These are phyloP conservation scores for Cryptus viduatorius DNA, from an alignment of 2,888 invertebrate genomes.

Conservation along the genomic window DNA sequence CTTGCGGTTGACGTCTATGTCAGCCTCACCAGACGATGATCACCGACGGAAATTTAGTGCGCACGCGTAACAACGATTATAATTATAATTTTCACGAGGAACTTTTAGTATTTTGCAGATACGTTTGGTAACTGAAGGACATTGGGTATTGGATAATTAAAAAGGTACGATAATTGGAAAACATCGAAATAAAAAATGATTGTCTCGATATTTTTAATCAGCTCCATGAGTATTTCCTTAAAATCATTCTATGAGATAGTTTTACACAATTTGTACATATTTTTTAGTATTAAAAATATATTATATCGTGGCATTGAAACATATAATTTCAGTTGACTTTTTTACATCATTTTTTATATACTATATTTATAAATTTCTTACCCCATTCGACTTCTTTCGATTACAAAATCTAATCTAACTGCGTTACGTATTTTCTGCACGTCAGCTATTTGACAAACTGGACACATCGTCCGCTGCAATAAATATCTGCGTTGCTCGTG, in stretches of 20 bases:
- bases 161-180: too few species aligned
- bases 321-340: background rate
- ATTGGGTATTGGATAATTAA: too few species aligned
- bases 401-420: conserved; percentile 12
- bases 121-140: too few species aligned
- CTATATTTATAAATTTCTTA: background rate
- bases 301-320: background rate
- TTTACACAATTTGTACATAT: conserved; percentile 1
- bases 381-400: background rate
- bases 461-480: background rate
- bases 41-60: too few species aligned
- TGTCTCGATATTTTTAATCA: too few species aligned
- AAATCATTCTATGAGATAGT: background rate
- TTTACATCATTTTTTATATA: background rate
- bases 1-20: too few species aligned
- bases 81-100: too few species aligned
- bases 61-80: too few species aligned
- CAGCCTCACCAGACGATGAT: too few species aligned
- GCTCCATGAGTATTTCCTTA: background rate
- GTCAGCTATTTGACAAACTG: background rate
- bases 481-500: background rate
- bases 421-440: background rate
- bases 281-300: background rate
- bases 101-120: too few species aligned
- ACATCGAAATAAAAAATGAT: too few species aligned